phyloP scores from a whole-genome alignment of 2,797 vertebrate genomes.

The Enteromius anoplus region DNA sequence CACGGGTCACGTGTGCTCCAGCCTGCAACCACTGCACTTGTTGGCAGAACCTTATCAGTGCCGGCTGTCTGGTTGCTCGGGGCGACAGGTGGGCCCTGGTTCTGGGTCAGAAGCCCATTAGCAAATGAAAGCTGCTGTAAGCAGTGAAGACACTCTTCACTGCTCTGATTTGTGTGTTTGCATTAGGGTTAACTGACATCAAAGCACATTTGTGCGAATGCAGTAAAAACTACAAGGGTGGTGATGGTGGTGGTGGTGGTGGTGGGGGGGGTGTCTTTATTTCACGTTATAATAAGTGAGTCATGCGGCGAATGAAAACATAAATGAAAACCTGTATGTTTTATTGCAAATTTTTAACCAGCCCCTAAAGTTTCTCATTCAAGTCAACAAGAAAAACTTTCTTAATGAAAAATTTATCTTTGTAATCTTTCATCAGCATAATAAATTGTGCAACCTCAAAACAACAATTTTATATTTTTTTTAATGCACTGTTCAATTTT shows the following conservation, averaged over 20 bases:
- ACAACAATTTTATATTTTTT: neutral
- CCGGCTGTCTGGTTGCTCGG: conserved; percentile 70
- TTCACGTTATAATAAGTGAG: neutral
- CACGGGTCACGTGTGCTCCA: neutral
- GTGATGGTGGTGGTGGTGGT: neutral
- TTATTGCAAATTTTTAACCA: neutral
- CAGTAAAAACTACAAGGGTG: conserved; percentile 6
- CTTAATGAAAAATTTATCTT: neutral
- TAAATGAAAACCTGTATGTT: neutral
- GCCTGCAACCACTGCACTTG: conserved; percentile 43
- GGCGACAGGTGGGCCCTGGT: conserved; percentile 72
- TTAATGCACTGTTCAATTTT: neutral
- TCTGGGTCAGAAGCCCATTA: conserved; percentile 71
- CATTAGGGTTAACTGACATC: conserved; percentile 43
- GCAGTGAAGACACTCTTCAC: conserved; percentile 62
- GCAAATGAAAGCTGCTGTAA: conserved; percentile 72
- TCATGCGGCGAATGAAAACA: neutral
- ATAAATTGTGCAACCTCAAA: neutral
- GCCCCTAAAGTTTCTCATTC: neutral
- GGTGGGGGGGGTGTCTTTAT: neutral
- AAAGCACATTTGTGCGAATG: conserved; percentile 18
- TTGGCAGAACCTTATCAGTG: conserved; percentile 65
- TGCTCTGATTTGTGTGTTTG: conserved; percentile 55
- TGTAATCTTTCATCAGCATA: neutral
- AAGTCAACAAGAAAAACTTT: neutral